Conservation (phyloP, 2,113 vertebrate species). For the Phalacrocorax aristotelis region DNA sequence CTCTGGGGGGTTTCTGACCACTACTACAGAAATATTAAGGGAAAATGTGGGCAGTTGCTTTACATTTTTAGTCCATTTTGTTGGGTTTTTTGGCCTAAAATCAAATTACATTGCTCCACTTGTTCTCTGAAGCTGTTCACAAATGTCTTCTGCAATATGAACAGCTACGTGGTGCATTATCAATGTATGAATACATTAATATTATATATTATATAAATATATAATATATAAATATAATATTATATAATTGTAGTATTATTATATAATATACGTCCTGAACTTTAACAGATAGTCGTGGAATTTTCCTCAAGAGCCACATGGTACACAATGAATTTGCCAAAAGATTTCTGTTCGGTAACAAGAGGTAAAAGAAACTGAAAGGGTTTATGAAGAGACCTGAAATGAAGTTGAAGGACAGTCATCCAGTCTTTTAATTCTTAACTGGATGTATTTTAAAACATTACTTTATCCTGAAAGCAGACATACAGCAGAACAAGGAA, state of each 20-base stretch:
- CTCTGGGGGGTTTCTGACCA: neutral
- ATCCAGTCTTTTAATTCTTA: neutral
- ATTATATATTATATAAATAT: too few species aligned
- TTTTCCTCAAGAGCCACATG: neutral
- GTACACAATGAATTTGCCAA: neutral
- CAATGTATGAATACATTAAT: neutral
- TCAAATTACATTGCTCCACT: neutral
- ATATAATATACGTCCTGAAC: neutral
- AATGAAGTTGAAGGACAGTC: neutral
- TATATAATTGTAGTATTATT: too few species aligned
- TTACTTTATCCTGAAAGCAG: neutral
- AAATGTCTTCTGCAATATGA: neutral
- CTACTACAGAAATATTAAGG: neutral
- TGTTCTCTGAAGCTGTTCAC: neutral
- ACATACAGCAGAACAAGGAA: neutral
- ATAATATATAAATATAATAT: too few species aligned
- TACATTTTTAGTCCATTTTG: neutral
- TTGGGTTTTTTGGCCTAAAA: neutral
- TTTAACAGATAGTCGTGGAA: neutral
- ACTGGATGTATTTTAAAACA: neutral
- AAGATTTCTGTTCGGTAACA: neutral
- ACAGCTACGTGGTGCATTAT: neutral
- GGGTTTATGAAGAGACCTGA: neutral
- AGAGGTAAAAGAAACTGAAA: neutral
- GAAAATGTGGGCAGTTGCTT: accelerated